phyloP scores from a whole-genome alignment of 2,113 vertebrate genomes.

The Polypterus senegalus region DNA sequence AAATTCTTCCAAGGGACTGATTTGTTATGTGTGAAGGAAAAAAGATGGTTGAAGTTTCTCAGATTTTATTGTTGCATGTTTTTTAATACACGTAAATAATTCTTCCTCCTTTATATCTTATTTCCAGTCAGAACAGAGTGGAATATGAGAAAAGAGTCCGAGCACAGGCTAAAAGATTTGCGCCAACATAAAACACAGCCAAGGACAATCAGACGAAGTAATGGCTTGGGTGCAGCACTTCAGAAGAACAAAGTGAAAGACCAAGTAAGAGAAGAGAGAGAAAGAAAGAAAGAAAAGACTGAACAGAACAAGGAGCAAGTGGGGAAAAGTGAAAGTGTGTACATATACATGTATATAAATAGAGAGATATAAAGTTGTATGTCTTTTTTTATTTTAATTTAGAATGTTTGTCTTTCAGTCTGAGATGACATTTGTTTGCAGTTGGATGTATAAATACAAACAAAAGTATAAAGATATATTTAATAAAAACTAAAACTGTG shows the following conservation, averaged over 20 bases:
- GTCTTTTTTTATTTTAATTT: slow-evolving; percentile 55
- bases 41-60: too few relatives aligned
- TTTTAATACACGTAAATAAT: not conserved
- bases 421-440: slow-evolving; percentile 30
- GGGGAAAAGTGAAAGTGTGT: slow-evolving; percentile 34
- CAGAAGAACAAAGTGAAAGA: not conserved
- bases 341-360: slow-evolving; percentile 42
- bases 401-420: slow-evolving; percentile 46
- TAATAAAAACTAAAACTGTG: not conserved
- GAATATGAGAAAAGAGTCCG: slow-evolving; percentile 59
- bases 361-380: slow-evolving; percentile 40
- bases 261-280: too few relatives aligned
- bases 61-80: too few relatives aligned
- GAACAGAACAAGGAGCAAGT: too few relatives aligned
- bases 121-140: slow-evolving; percentile 58
- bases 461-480: slow-evolving; percentile 20
- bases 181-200: slow-evolving; percentile 43
- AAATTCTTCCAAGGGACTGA: too few relatives aligned
- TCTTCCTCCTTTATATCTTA: not conserved
- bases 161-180: slow-evolving; percentile 60
- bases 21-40: too few relatives aligned
- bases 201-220: not conserved
- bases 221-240: slow-evolving; percentile 3
- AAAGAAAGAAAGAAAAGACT: too few relatives aligned
- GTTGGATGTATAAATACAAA: slow-evolving; percentile 31